These are phyloP conservation scores for Archocentrus centrarchus DNA, from an alignment of 2,113 vertebrate genomes.

Conservation along the genomic window DNA sequence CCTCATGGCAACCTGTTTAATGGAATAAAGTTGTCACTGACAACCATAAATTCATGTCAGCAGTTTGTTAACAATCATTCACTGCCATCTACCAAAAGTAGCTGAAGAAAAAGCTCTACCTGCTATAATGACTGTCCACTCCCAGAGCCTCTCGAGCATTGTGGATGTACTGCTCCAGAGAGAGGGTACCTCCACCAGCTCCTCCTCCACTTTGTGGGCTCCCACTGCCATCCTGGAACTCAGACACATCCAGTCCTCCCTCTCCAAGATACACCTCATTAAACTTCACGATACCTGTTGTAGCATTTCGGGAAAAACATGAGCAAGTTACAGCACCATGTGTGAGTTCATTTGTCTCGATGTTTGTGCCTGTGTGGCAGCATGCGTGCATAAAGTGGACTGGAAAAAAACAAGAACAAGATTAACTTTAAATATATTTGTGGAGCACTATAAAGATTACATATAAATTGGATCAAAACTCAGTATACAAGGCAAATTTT, in stretches of 20 bases:
- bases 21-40: background rate
- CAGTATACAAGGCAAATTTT: background rate
- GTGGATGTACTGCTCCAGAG: constrained; percentile 88
- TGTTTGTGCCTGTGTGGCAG: background rate
- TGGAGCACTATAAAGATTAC: too few species aligned
- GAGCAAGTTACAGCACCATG: background rate
- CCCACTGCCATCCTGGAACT: constrained; percentile 82
- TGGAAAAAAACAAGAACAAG: background rate
- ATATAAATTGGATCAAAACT: background rate
- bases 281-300: constrained; percentile 93
- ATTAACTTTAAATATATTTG: too few species aligned
- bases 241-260: constrained; percentile 74
- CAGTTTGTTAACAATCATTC: background rate
- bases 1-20: background rate
- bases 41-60: background rate
- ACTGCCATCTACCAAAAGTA: background rate
- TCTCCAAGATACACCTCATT: constrained; percentile 91
- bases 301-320: background rate
- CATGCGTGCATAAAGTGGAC: constrained; percentile 14
- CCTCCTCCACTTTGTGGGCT: constrained; percentile 31
- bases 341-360: background rate
- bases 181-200: constrained; percentile 64
- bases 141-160: constrained; percentile 90
- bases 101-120: constrained; percentile 72
- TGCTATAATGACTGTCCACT: constrained; percentile 88